Base-by-base conservation (phyloP, 2,797 vertebrate genomes). In the Cynodonichthys magdalenae region DNA sequence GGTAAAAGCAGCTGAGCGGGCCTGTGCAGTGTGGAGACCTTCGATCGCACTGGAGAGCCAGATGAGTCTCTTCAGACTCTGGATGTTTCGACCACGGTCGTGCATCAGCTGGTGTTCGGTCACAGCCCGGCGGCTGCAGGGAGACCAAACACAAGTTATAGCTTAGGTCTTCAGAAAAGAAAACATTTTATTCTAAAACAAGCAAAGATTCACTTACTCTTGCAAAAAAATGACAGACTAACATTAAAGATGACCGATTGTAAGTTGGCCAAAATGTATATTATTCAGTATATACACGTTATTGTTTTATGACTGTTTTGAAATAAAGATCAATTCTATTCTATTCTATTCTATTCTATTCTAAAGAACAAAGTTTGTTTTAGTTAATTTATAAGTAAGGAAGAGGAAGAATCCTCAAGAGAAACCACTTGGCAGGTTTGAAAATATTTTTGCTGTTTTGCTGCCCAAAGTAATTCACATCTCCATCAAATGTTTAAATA, bases 81-180 rank as follows among this genome's bases (percentile, higher is more conserved):
- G 94, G 6, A 93, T 90, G 5, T 82, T 90, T 53, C 86, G 83
- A 58, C 95, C 0, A 12, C 93, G 92, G 71, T 94, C 91, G 47
- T 94, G 92, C 91, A 94, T 86, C 71, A 93, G 81, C 89, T 94
- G 93, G 79, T 94, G 92, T 66, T 94, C 93, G 0, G 90, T 87
- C 54, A 94, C 93, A 1, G 92, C 86, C 46, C 92, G 81, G 15
- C 93, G 92, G 41, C 87, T 87, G 82, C 7, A 20, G 81, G 42
- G 34, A 66, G 3, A 53, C 6, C 10, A 0, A 46, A 27, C 19
- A 50, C 2, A 48, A n/a, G 58, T 48, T 1, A 14, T n/a, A 11
- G 8, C 11, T 24, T 24, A 1, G 12, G 28, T n/a, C 15, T 44
- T 34, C 1, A 36, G n/a, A 49, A 3, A 68, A 31, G 5, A 3